Evolutionary conservation across 2,888 invertebrate genomes (phyloP).

Genomic region (Agriotes lineatus): DNA sequence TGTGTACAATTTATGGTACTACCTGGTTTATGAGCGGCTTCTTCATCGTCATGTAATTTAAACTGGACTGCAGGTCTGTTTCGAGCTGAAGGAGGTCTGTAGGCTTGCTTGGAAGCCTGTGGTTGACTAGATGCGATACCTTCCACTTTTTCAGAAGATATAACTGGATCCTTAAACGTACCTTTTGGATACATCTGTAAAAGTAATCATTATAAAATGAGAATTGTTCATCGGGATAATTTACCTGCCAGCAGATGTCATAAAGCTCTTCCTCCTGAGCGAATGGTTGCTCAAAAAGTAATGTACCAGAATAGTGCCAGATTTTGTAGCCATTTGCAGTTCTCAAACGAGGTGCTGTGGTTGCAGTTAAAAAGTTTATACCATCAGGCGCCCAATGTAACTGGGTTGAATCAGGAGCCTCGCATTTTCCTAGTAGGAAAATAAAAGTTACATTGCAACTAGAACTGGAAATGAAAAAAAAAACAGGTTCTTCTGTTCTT

Average conservation of each 20-base stretch:
- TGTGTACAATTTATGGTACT: no score
- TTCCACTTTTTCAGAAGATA: slow-evolving; percentile 76
- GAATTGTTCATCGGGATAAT: no score
- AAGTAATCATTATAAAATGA: no score
- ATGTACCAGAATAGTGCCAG: slow-evolving; percentile 90
- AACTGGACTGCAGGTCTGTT: slow-evolving; percentile 78
- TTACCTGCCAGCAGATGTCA: slow-evolving; percentile 83
- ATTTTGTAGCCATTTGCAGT: slow-evolving; percentile 95
- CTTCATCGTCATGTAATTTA: slow-evolving; percentile 78
- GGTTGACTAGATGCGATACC: slow-evolving; percentile 75
- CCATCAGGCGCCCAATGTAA: slow-evolving; percentile 96
- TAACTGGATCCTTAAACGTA: slow-evolving; percentile 77
- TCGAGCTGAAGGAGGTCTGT: slow-evolving; percentile 83
- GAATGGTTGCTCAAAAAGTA: slow-evolving; percentile 82
- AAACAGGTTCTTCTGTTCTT: no score
- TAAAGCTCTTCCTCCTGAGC: slow-evolving; percentile 82
- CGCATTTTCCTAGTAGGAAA: slow-evolving; percentile 68
- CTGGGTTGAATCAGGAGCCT: slow-evolving; percentile 89
- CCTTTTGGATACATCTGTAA: slow-evolving; percentile 69
- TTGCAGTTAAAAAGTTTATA: slow-evolving; percentile 94
- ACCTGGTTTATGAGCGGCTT: slow-evolving; percentile 63
- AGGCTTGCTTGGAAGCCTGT: slow-evolving; percentile 72
- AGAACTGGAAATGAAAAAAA: no score
- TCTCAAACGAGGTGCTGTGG: slow-evolving; percentile 92
- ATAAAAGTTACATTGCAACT: no score